Evolutionary conservation across 1,140 invertebrate genomes (phyloP), one percentile per base, ranked within the genome.

Genomic region (Temnothorax nylanderi): DNA sequence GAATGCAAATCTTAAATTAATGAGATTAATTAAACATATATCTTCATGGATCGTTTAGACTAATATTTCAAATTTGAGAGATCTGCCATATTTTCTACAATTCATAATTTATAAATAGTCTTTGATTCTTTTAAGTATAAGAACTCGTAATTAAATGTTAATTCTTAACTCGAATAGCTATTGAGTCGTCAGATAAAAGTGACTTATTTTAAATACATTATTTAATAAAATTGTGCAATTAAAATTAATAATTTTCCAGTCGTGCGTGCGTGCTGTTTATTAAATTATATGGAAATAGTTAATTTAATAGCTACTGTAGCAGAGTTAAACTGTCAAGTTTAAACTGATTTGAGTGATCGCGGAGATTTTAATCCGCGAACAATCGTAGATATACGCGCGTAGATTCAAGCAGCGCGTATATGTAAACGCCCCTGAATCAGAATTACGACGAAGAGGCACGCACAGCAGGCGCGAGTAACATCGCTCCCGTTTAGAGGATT

Each of bases 401-500:
- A 41, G 11, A 47, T 69, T 44, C n/a, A 11, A 26, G 26, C 26
- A 26, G 26, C 26, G 7, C 8, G 44, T 8, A 13, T 16, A 34
- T 49, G 8, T 26, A 60, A 80, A 32, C 13, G 64, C 32, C 34
- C 1, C 49, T 37, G n/a, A 37, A 69, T 80, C 13, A 54, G 47
- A 37, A 80, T 51, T 67, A 65, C 13, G n/a, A 37, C 47, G 62
- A 26, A 41, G 44, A 65, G 44, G n/a, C 34, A 54, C 16, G 41
- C 32, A 26, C 7, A 16, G 18, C 32, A 51, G 65, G 18, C 13
- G 16, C 13, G 16, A 65, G 21, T 54, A 56, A 81, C 78, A 37
- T 80, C 78, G 65, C 37, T 56, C 64, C 51, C 51, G 47, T 81
- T 81, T 69, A 26, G 26, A 81, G 10, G 13, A 10, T 71, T 69